Evolutionary conservation across 2,113 vertebrate species (phyloP), one percentile per base, ranked within the genome.

Genomic region (Australoheros scitulus): DNA sequence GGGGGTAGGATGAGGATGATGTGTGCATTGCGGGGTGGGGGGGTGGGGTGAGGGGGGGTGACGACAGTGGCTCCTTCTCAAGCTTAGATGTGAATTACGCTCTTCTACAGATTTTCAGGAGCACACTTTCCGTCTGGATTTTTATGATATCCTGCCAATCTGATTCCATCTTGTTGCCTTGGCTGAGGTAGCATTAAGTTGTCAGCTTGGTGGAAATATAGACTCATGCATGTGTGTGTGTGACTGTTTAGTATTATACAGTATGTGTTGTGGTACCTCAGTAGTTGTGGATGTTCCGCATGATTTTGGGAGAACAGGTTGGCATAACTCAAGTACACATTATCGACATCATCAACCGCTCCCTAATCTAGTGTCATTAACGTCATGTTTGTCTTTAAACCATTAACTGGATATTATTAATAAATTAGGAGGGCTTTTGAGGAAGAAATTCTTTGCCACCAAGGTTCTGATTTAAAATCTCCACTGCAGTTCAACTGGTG

Each of bases 181-280:
- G 80, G 88, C 81, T 87, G 81, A 84, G 84, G 77, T 80, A 57
- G 89, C 87, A 83, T 94, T 91, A 92, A 91, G 78, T 77, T 88
- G 91, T 92, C 89, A 87, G 81, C 88, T 91, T 58, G 81, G 78
- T 82, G 59, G 60, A 75, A 82, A 81, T 86, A 63, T 64, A 74
- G 58, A 88, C 80, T 63, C 50, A 57, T 18, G 52, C 57, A 32
- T 18, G 41, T 29, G 52, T 56, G 47, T 59, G 80, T 77, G 60
- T 65, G 63, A 61, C 4, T 38, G 24, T 64, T 68, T 50, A 26
- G 43, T 70, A 70, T 79, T 77, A 84, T 76, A 26, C 82, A 36
- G 65, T 14, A 15, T 58, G 83, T 55, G 61, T 70, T 60, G 57
- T 14, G 26, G 14, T 79, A 34, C 63, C 55, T 89, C 81, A 55